Conservation (phyloP, 2,888 invertebrate genomes). For the Callimorpha dominula region DNA sequence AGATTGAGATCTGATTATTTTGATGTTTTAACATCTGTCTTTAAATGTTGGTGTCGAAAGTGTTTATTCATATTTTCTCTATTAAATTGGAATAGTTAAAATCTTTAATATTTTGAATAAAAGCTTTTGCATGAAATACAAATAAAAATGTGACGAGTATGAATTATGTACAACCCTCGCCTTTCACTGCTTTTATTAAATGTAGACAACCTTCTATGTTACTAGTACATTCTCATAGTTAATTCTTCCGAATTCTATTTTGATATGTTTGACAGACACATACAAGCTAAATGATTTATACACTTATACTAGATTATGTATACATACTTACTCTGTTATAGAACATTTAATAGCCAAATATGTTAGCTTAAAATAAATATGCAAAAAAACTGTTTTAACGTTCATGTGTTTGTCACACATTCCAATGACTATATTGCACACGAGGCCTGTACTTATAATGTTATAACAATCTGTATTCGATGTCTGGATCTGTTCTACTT, state of each 20-base stretch:
- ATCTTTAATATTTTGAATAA: constrained; percentile 53
- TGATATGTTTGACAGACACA: constrained; percentile 10
- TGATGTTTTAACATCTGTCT: constrained; percentile 23
- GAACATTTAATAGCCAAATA: constrained; percentile 1
- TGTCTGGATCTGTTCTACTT: constrained; percentile 61
- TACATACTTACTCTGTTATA: neutral
- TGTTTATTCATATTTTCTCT: constrained; percentile 23
- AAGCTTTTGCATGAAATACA: constrained; percentile 61
- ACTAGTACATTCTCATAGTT: constrained; percentile 25
- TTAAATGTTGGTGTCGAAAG: constrained; percentile 46
- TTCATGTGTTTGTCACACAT: constrained; percentile 28
- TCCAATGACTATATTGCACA: constrained; percentile 25
- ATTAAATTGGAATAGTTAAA: constrained; percentile 29
- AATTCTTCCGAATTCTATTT: constrained; percentile 19
- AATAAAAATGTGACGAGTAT: constrained; percentile 50
- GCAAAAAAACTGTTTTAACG: neutral
- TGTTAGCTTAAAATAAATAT: constrained; percentile 6
- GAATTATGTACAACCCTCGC: constrained; percentile 67
- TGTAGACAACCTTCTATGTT: constrained; percentile 42
- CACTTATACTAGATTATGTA: neutral
- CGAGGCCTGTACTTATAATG: constrained; percentile 54
- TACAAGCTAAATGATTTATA: neutral
- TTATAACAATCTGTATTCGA: constrained; percentile 47
- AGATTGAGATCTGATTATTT: constrained; percentile 51
- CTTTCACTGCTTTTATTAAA: constrained; percentile 68